phyloP scores from a whole-genome alignment of 2,888 invertebrate genomes.

The Aleiodes alternator region DNA sequence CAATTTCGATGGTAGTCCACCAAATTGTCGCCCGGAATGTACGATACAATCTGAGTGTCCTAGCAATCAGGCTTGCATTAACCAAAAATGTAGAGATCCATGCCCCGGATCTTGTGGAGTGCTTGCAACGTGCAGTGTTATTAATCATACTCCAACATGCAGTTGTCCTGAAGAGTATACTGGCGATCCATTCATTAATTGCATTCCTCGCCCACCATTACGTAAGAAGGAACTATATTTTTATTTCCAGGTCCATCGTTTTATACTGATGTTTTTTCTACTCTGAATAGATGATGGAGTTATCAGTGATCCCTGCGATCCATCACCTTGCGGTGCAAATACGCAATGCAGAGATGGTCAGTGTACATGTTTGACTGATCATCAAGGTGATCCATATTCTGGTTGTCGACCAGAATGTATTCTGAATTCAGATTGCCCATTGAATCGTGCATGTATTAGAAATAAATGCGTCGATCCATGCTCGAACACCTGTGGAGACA shows the following conservation, averaged over 20 bases:
- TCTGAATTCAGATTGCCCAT: slow-evolving; percentile 85
- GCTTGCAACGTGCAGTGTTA: slow-evolving; percentile 84
- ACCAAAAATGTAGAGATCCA: slow-evolving; percentile 84
- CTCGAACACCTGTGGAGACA: slow-evolving; percentile 81
- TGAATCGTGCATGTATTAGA: slow-evolving; percentile 84
- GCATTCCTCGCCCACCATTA: slow-evolving; percentile 73
- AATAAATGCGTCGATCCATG: slow-evolving; percentile 89
- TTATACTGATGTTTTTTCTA: background rate
- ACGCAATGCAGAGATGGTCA: slow-evolving; percentile 86
- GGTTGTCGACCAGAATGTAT: slow-evolving; percentile 88
- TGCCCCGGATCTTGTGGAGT: slow-evolving; percentile 83
- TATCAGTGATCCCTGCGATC: slow-evolving; percentile 83
- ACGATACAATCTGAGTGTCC: slow-evolving; percentile 83
- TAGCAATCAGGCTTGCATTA: slow-evolving; percentile 81
- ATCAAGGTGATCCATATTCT: slow-evolving; percentile 83
- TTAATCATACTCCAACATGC: slow-evolving; percentile 84
- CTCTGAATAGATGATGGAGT: slow-evolving; percentile 87
- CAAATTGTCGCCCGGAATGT: slow-evolving; percentile 83
- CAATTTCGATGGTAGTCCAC: slow-evolving; percentile 80
- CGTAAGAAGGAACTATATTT: slow-evolving; percentile 32
- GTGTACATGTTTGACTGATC: slow-evolving; percentile 85
- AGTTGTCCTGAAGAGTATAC: slow-evolving; percentile 80
- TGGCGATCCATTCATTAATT: slow-evolving; percentile 82
- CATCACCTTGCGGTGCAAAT: slow-evolving; percentile 86
- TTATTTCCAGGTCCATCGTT: slow-evolving; percentile 22